Base-by-base conservation (phyloP, 2,797 vertebrate species). In the Phrynocephalus guinanensis region DNA sequence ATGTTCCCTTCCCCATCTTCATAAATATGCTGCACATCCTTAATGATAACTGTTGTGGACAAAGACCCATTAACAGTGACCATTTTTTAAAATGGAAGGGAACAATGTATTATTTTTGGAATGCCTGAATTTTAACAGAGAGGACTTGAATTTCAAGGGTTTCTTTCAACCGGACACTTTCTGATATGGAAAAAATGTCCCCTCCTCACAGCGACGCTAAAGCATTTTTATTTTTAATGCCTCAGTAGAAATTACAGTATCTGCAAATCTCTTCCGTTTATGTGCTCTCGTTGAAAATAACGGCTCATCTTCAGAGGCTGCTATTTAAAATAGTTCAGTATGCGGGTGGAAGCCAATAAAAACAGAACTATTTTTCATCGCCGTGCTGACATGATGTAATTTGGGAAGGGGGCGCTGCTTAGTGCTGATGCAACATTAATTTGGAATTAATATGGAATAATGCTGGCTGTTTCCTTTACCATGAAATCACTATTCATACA, bases 231-330 rank as follows among this genome's bases (percentile, higher is more conserved):
- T 90, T 91, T 82, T 68, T 88, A 79, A 84, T 83, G 5, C 56
- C 22, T 80, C 88, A 77, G 71, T 56, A 56, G 44, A 3, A 84
- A 24, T 15, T 80, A 8, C n/a, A 82, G 1, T 86, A 63, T 66
- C 78, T 89, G 28, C 3, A 85, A 89, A 86, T 85, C 48, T 79
- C 70, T 33, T 75, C 77, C 33, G 33, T n/a, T 70, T 86, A 90
- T 81, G 72, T 8, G 44, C 86, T 92, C 6, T 91, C 3, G 1
- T 82, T 91, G 38, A 1, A 75, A 89, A 92, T 92, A 68, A 88
- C 73, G 3, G 20, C 10, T 75, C 76, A 89, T 79, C 52, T 82
- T 86, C 63, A 89, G 72, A 75, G 83, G 83, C 86, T 89, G 75
- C 1, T 89, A 85, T 48, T 70, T 89, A 79, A 79, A 85, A 38